Evolutionary conservation across 2,113 vertebrate genomes (phyloP).

Genomic region (Campylomormyrus numenius): DNA sequence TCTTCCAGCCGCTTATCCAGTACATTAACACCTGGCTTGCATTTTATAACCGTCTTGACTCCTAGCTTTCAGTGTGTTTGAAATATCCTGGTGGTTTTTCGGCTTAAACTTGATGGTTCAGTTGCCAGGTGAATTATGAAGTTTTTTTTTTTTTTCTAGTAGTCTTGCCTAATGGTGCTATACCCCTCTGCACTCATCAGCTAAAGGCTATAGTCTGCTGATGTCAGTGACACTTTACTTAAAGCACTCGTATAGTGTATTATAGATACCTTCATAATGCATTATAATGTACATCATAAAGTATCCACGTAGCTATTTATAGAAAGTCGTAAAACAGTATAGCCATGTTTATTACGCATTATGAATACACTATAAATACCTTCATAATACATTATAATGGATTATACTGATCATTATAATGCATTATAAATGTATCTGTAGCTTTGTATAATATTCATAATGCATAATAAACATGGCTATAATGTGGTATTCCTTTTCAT

Average conservation of each 20-base stretch:
- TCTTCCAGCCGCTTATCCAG: not conserved
- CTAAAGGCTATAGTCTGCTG: not conserved
- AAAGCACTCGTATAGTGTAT: not conserved
- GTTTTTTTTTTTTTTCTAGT: not conserved
- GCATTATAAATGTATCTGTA: too few relatives aligned
- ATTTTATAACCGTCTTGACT: not conserved
- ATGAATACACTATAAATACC: too few relatives aligned
- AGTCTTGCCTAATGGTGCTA: not conserved
- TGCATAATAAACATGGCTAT: not conserved
- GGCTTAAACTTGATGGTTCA: not conserved
- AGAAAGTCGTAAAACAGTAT: too few relatives aligned
- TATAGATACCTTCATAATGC: not conserved
- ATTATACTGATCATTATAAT: too few relatives aligned
- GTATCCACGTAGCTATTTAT: too few relatives aligned
- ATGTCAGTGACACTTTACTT: not conserved
- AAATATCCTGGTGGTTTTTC: not conserved
- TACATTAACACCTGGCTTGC: not conserved
- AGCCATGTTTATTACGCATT: too few relatives aligned
- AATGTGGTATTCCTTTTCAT: not conserved
- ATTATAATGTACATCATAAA: not conserved
- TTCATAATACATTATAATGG: too few relatives aligned
- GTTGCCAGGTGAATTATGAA: not conserved
- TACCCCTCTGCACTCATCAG: not conserved
- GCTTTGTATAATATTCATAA: not conserved
- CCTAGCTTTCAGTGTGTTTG: not conserved